phyloP scores from a whole-genome alignment of 2,888 invertebrate genomes.

The Dicycla oo region DNA sequence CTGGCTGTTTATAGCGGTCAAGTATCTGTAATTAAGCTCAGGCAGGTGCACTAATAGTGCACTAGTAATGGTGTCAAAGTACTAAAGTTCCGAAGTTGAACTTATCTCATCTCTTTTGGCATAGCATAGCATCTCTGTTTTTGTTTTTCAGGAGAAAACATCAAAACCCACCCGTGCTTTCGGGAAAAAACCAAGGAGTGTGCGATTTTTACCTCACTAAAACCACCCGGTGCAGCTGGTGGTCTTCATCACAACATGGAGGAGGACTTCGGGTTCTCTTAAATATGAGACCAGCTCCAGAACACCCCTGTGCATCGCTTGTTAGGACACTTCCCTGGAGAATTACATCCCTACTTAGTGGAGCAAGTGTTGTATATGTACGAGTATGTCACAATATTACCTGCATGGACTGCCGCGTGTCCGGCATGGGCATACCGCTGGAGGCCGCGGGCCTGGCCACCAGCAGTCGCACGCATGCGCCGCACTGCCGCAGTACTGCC shows the following conservation, averaged over 20 bases:
- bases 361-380: background rate
- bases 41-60: too few relatives aligned
- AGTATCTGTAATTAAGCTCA: constrained; percentile 14
- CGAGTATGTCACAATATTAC: constrained; percentile 18
- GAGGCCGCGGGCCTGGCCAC: constrained; percentile 94
- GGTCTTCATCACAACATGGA: background rate
- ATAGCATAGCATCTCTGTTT: background rate
- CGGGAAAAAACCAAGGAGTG: background rate
- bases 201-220: background rate
- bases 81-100: background rate
- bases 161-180: background rate
- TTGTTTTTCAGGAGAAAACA: background rate
- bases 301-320: too few relatives aligned
- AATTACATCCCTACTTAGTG: background rate
- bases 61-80: background rate
- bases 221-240: background rate
- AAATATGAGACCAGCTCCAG: background rate
- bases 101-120: background rate
- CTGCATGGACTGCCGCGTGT: constrained; percentile 53
- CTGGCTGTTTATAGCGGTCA: background rate
- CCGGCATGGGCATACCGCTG: constrained; percentile 59
- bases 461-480: constrained; percentile 96
- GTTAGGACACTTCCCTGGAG: background rate
- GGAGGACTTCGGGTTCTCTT: background rate
- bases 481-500: constrained; percentile 96